Conservation (phyloP, 2,888 invertebrate species). For the Diarsia brunnea region DNA sequence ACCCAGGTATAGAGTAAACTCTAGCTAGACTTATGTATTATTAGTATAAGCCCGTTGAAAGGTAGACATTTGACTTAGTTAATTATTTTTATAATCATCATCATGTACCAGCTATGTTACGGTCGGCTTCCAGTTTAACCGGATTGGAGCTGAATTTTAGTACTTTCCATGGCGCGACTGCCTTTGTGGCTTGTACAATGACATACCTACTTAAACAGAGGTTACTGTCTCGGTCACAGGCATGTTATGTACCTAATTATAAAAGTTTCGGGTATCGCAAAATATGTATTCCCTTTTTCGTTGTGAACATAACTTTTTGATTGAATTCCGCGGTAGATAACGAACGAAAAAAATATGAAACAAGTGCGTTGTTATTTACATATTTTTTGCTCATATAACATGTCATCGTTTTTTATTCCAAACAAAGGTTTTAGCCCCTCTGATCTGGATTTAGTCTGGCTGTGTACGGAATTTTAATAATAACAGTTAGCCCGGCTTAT, state of each 20-base stretch:
- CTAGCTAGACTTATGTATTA: background rate
- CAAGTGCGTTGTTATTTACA: background rate
- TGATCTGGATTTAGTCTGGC: background rate
- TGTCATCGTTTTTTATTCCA: background rate
- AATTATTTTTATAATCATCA: background rate
- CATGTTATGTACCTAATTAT: constrained; percentile 13
- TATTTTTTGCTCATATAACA: background rate
- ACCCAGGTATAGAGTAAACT: background rate
- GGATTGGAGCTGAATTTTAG: background rate
- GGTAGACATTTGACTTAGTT: background rate
- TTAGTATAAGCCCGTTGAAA: background rate
- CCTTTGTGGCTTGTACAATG: background rate
- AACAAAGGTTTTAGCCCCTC: background rate
- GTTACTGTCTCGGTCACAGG: background rate
- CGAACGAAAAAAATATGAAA: background rate
- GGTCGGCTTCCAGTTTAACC: background rate
- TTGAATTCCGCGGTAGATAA: constrained; percentile 17
- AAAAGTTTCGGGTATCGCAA: constrained; percentile 28
- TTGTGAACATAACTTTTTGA: constrained; percentile 28
- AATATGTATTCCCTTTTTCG: constrained; percentile 2
- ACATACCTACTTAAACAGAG: background rate
- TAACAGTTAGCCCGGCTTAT: background rate
- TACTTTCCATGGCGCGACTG: background rate
- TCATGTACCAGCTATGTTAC: background rate
- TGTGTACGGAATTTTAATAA: background rate